Evolutionary conservation across 1,140 invertebrate genomes (phyloP).

Genomic region (Myzus persicae): DNA sequence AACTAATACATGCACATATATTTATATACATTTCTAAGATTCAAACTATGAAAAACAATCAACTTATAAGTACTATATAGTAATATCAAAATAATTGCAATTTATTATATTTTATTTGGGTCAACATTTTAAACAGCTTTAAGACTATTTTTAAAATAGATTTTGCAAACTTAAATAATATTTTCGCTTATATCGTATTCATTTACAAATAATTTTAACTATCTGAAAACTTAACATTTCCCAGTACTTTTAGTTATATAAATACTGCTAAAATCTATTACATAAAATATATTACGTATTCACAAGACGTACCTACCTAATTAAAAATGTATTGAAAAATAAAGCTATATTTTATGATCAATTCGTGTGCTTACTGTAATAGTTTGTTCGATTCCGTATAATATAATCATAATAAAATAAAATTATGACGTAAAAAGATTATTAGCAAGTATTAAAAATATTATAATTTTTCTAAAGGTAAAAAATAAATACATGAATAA

Average conservation of each 20-base stretch:
- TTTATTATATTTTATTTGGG: background rate
- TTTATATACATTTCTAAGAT: background rate
- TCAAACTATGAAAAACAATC: background rate
- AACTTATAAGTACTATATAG: background rate
- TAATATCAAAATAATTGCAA: background rate
- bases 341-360: background rate
- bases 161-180: background rate
- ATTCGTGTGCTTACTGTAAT: background rate
- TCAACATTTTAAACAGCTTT: background rate
- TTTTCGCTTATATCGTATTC: background rate
- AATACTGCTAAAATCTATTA: background rate
- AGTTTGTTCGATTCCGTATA: background rate
- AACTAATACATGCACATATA: too few relatives aligned
- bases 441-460: background rate
- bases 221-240: background rate
- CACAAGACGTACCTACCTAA: background rate
- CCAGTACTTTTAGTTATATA: background rate
- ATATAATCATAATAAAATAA: background rate
- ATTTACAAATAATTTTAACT: background rate
- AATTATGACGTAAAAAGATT: background rate
- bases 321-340: background rate
- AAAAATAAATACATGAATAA: background rate
- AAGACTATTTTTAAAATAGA: background rate
- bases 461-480: background rate
- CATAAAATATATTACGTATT: constrained; percentile 6